phyloP scores from a whole-genome alignment of 1,140 invertebrate genomes.

The Anastrepha ludens region DNA sequence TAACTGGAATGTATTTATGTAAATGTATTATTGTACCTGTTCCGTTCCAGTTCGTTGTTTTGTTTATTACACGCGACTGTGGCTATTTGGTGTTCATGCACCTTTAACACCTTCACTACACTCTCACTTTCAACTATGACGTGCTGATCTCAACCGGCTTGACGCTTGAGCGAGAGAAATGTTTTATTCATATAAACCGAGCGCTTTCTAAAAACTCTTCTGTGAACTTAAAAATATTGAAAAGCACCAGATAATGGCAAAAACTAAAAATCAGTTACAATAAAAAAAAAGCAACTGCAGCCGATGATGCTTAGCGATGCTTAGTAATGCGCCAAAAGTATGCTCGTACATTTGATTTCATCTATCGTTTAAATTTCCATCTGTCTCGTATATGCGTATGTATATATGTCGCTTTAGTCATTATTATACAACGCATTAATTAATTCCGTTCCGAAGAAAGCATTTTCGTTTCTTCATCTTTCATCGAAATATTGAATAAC shows the following conservation, averaged over 20 bases:
- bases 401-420: neutral
- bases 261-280: neutral
- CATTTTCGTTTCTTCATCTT: conserved; percentile 30
- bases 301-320: neutral
- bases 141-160: conserved; percentile 15
- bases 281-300: neutral
- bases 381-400: conserved; percentile 8
- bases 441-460: conserved; percentile 3
- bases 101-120: conserved; percentile 30
- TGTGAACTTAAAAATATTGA: neutral
- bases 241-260: neutral
- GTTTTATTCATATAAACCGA: conserved; percentile 19
- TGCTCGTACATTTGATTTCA: neutral
- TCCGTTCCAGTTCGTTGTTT: neutral
- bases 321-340: no score
- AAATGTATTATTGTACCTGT: neutral
- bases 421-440: conserved; percentile 5
- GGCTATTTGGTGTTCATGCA: neutral
- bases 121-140: neutral
- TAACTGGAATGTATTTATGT: neutral
- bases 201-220: conserved; percentile 19
- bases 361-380: neutral
- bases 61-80: neutral
- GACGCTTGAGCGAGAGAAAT: neutral
- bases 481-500: neutral